Base-by-base conservation (phyloP, 2,113 vertebrate genomes). In the Candoia aspera region DNA sequence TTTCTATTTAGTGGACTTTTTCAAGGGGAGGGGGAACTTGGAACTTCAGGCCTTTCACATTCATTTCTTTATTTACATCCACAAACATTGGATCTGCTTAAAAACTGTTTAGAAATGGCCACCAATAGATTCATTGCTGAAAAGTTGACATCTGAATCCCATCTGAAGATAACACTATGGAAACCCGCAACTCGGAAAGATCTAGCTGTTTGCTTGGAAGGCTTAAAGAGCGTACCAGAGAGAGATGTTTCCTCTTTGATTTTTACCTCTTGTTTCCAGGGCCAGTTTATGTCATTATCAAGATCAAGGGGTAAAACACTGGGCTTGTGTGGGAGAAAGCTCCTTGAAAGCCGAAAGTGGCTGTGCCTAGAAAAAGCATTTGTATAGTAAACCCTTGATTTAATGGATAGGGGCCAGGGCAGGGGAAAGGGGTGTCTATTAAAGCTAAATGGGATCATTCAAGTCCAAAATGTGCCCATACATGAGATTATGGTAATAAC, bases 31-130 rank as follows among this genome's bases (percentile, higher is more conserved):
- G 94, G 88, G 12, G 86, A n/a, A 73, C 57, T 0, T 83, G 57
- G 0, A 91, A 37, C 88, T 88, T 93, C 64, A 89, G 37, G 88
- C 93, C 21, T 58, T 55, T 91, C 54, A 54, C 3, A 2, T 88
- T 60, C 54, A 37, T 54, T 55, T 92, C 85, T 15, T 64, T 90
- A 86, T 5, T 37, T 86, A 23, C 55, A 26, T 84, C 91, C 24
- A 4, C 33, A 58, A 37, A 86, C 57, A 88, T 83, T 89, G 90
- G 93, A 79, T 42, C 42, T 42, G 73, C 73, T 58, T 15, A 58
- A 21, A 93, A 3, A 37, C 73, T 62, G 86, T 57, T 60, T 90
- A 87, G 15, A 0, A 91, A 68, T 0, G 2, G 37, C 86, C 93
- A 88, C 29, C 68, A 88, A 85, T 6, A 68, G 84, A 8, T 89